A percentile compares a stretch with the other conserved stretches of the same genome.
phyloP scores from a whole-genome alignment of 2,888 invertebrate genomes.

The Drosophila mulleri region DNA sequence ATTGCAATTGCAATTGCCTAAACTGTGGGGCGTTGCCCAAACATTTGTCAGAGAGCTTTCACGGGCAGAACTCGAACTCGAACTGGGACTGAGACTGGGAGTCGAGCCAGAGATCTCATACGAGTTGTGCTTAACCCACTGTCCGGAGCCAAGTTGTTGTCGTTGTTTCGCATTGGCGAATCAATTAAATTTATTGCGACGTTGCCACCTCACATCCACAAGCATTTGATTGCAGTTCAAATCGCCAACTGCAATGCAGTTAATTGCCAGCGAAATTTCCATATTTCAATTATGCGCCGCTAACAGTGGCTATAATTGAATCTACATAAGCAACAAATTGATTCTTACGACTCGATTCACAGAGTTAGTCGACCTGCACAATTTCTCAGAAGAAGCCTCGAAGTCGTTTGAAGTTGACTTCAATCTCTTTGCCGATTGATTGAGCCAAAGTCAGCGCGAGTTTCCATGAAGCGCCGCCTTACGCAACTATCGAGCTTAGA shows the following conservation, averaged over 20 bases:
- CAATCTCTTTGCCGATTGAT: conserved; percentile 43
- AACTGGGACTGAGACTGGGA: neutral
- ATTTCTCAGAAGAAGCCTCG: conserved; percentile 55
- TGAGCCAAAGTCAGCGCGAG: neutral
- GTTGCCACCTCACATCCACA: conserved; percentile 65
- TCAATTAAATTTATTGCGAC: conserved; percentile 76
- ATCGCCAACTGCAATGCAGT: conserved; percentile 62
- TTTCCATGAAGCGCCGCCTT: conserved; percentile 22
- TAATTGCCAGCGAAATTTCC: conserved; percentile 64
- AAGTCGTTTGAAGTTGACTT: conserved; percentile 50
- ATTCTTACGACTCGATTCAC: conserved; percentile 28
- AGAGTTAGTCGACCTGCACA: conserved; percentile 18
- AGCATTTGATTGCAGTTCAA: conserved; percentile 54
- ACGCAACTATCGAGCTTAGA: conserved; percentile 23
- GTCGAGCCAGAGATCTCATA: neutral
- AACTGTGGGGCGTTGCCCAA: conserved; percentile 52
- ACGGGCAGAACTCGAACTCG: neutral
- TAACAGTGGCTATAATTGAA: conserved; percentile 50
- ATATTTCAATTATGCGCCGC: conserved; percentile 71
- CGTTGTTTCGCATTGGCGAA: conserved; percentile 67
- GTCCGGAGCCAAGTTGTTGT: conserved; percentile 37
- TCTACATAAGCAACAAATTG: conserved; percentile 28
- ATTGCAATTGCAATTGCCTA: conserved; percentile 40
- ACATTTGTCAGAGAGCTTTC: conserved; percentile 70
- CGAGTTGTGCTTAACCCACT: conserved; percentile 44